Percentiles rank a stretch among this genome's conserved stretches.
phyloP scores from a whole-genome alignment of 2,797 vertebrate species.

The Dallia pectoralis region DNA sequence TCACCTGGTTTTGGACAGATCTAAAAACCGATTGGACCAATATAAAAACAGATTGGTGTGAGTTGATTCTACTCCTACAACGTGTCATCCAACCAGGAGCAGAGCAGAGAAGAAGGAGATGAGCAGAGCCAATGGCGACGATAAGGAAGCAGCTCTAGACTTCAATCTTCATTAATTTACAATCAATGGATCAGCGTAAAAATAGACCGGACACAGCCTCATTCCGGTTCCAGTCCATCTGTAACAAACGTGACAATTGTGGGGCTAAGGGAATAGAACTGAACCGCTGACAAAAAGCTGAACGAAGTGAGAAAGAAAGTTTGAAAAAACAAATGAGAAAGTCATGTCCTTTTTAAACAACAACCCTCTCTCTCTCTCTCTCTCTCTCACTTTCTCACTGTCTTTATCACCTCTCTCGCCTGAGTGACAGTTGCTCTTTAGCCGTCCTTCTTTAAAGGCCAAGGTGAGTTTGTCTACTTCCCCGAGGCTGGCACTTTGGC shows the following conservation, averaged over 20 bases:
- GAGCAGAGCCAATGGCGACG: not conserved
- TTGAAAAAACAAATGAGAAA: slow-evolving; percentile 17
- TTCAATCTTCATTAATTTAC: not conserved
- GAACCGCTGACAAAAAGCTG: slow-evolving; percentile 2
- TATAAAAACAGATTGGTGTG: not conserved
- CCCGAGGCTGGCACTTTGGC: slow-evolving; percentile 25
- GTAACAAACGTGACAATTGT: not conserved
- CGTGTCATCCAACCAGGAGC: not conserved
- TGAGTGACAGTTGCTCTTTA: slow-evolving; percentile 56
- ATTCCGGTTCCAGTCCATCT: not conserved
- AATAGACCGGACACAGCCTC: not conserved
- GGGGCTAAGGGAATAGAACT: not conserved
- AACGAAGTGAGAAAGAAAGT: slow-evolving; percentile 15
- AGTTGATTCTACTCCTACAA: not conserved
- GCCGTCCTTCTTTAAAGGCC: slow-evolving; percentile 55
- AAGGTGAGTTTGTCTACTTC: slow-evolving; percentile 47
- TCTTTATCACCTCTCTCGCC: slow-evolving; percentile 16
- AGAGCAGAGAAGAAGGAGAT: not conserved
- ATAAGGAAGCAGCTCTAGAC: not conserved
- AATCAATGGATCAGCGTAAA: not conserved
- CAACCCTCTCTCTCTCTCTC: not conserved
- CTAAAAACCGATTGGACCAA: not conserved
- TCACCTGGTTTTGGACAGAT: not conserved
- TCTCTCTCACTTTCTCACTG: not conserved
- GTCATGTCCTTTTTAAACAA: slow-evolving; percentile 10